Evolutionary conservation across 2,113 vertebrate species (phyloP).

Genomic region (Tetrao urogallus): DNA sequence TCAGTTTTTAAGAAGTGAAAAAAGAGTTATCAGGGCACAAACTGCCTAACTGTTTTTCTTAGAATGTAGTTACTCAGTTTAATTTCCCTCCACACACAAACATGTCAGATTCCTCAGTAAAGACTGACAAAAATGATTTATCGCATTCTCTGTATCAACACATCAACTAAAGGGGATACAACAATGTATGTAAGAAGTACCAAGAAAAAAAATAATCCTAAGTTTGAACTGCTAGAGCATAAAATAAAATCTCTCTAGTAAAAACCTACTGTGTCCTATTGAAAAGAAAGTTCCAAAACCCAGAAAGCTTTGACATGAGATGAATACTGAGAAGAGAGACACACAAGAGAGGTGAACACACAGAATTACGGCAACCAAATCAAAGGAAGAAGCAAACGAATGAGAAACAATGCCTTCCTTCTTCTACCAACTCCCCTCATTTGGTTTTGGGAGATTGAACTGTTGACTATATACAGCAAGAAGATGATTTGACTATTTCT

Average conservation of each 20-base stretch:
- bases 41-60: neutral
- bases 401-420: neutral
- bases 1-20: neutral
- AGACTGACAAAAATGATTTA: neutral
- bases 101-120: neutral
- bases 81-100: neutral
- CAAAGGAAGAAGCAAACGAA: neutral
- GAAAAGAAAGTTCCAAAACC: neutral
- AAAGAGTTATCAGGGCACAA: neutral
- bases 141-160: neutral
- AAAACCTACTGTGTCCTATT: neutral
- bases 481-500: neutral
- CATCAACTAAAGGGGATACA: neutral
- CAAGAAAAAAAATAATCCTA: constrained; percentile 9
- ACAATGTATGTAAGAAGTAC: neutral
- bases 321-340: neutral
- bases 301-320: neutral
- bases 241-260: neutral
- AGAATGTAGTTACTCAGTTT: neutral
- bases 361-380: neutral
- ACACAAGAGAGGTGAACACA: neutral
- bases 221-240: neutral
- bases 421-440: neutral
- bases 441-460: neutral
- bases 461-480: neutral